Evolutionary conservation across 2,113 vertebrate species (phyloP), one percentile per base, ranked within the genome.

Genomic region (Thamnaconus septentrionalis): DNA sequence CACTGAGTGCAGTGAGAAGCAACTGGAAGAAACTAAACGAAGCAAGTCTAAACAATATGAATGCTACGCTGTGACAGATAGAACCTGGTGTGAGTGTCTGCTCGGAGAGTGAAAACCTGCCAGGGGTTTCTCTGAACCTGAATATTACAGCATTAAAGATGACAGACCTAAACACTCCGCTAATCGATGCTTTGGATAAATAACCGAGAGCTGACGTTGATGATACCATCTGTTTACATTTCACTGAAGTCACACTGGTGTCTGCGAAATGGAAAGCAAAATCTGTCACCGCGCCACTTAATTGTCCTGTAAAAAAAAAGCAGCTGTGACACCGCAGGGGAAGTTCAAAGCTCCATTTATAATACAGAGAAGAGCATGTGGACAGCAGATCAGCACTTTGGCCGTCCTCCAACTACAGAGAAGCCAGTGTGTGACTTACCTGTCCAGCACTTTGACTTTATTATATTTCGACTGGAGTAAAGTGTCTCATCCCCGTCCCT

Each of bases 331-430:
- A 57, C 71, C 63, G 74, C 65, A 43, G 63, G 45, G 58, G 75
- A 75, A 73, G 70, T 81, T 64, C n/a, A 64, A 69, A 70, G 51
- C 58, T 40, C 6, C 4, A 12, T 59, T 85, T 75, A 66, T 64
- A 68, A 68, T 62, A 51, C 60, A 65, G 58, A 66, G 47, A 7
- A 41, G 45, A 55, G 72, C 54, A 63, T 75, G 67, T 62, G 67
- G 50, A 73, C 56, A 69, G 67, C 66, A 68, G 61, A 82, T 71
- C 54, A 69, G 56, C 71, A 56, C 60, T 51, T 59, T 81, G 79
- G 82, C 78, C 7, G 12, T 41, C 12, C 5, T 65, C 74, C 80
- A 79, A 58, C n/a, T 54, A 45, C 31, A 56, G 54, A 31, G 18
- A 1, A 31, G 18, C 66, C 31, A 75, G 52, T 11, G 41, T 53